phyloP scores from a whole-genome alignment of 2,797 vertebrate species.

The Chaetodon trifasciatus region DNA sequence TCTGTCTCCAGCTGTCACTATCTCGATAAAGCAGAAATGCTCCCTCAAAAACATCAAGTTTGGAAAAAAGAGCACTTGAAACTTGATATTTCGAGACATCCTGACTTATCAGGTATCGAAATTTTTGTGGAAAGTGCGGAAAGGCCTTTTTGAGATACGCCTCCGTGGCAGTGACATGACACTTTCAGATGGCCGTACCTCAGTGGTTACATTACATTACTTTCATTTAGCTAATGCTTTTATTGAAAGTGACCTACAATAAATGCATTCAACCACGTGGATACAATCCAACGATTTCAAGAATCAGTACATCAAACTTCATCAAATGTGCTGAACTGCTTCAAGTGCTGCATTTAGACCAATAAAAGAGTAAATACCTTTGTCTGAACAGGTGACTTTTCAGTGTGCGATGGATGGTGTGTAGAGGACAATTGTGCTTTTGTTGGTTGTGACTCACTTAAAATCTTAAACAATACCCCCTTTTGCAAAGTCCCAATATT shows the following conservation, averaged over 20 bases:
- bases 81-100: not conserved
- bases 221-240: not conserved
- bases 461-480: not conserved
- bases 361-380: not conserved
- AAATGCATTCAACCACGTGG: not conserved
- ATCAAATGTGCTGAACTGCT: no score
- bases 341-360: no score
- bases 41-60: no score
- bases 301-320: no score
- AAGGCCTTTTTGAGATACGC: not conserved
- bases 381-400: not conserved
- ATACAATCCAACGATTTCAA: no score
- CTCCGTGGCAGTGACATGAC: no score
- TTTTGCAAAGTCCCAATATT: constrained; percentile 1
- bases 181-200: not conserved
- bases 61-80: not conserved
- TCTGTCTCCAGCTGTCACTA: no score
- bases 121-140: not conserved
- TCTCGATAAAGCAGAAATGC: no score
- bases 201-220: not conserved
- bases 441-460: not conserved
- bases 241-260: not conserved
- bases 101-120: not conserved
- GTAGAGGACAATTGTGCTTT: no score
- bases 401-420: not conserved